phyloP scores from a whole-genome alignment of 2,113 vertebrate genomes.

The Ceyx cyanopectus region DNA sequence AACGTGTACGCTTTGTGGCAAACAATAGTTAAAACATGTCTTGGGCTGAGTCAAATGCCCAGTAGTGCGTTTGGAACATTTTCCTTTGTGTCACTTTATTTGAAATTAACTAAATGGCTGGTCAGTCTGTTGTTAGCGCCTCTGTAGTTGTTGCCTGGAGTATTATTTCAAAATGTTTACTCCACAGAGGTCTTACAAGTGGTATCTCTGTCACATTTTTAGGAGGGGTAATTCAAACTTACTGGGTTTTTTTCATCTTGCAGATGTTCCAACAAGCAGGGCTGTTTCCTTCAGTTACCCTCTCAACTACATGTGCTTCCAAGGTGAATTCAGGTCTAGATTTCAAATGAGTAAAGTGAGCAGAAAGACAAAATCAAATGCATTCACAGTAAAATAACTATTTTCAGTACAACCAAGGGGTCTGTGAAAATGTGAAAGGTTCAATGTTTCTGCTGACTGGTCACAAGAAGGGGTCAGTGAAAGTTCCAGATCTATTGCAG shows the following conservation, averaged over 20 bases:
- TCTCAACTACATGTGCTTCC: not conserved
- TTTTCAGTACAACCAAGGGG: not conserved
- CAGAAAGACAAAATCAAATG: not conserved
- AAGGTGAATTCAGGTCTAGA: not conserved
- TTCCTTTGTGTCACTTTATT: slow-evolving; percentile 65
- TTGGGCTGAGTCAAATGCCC: slow-evolving; percentile 48
- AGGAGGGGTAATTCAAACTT: slow-evolving; percentile 31
- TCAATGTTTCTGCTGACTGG: not conserved
- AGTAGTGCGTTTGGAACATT: slow-evolving; percentile 46
- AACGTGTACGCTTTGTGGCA: not conserved
- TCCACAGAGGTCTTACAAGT: slow-evolving; percentile 43
- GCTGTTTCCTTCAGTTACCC: not conserved
- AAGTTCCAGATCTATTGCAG: not conserved
- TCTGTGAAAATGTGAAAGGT: not conserved
- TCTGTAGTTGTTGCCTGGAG: slow-evolving; percentile 68
- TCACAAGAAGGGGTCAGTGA: not conserved
- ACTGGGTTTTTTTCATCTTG: not conserved
- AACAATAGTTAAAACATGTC: slow-evolving; percentile 4
- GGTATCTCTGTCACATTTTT: slow-evolving; percentile 51
- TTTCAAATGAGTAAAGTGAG: not conserved
- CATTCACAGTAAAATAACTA: not conserved
- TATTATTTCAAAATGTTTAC: slow-evolving; percentile 62
- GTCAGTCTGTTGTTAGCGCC: slow-evolving; percentile 47
- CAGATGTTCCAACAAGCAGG: slow-evolving; percentile 16
- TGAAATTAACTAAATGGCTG: slow-evolving; percentile 46